Conservation (phyloP, 2,113 vertebrate species). For the Holacanthus passer region DNA sequence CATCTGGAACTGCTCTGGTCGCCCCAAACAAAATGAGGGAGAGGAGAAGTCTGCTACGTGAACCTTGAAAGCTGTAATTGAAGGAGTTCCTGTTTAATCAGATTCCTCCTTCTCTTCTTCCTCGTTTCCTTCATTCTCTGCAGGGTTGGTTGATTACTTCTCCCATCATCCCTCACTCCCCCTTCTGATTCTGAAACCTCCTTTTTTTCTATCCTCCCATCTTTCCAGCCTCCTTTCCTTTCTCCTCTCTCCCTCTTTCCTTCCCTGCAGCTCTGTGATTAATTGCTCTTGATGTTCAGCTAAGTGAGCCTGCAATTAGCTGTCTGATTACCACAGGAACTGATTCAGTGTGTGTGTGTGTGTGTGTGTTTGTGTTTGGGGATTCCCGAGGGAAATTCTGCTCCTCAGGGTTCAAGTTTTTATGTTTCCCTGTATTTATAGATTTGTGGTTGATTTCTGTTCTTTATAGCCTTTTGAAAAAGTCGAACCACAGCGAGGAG, state of each 20-base stretch:
- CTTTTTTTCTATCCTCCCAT: neutral
- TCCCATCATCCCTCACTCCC: conserved; percentile 27
- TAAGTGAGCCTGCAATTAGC: conserved; percentile 71
- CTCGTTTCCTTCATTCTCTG: conserved; percentile 56
- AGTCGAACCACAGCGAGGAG: neutral
- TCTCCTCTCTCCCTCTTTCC: conserved; percentile 19
- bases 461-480: conserved; percentile 11
- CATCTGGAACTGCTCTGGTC: conserved; percentile 76
- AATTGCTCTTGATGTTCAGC: conserved; percentile 64
- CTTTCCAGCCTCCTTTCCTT: neutral
- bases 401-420: conserved; percentile 4
- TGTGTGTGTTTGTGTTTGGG: conserved; percentile 28
- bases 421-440: conserved; percentile 8
- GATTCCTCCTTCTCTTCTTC: conserved; percentile 65
- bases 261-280: conserved; percentile 61
- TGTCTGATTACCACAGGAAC: conserved; percentile 70
- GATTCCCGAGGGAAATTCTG: conserved; percentile 53
- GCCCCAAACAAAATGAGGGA: conserved; percentile 57
- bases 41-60: conserved; percentile 62
- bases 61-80: conserved; percentile 74
- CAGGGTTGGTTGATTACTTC: conserved; percentile 57
- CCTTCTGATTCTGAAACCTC: neutral
- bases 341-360: neutral
- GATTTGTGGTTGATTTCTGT: neutral
- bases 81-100: conserved; percentile 79